A percentile compares a stretch with the other conserved stretches of the same genome.
Conservation (phyloP, 2,113 vertebrate species). For the Catharus fuscescens region DNA sequence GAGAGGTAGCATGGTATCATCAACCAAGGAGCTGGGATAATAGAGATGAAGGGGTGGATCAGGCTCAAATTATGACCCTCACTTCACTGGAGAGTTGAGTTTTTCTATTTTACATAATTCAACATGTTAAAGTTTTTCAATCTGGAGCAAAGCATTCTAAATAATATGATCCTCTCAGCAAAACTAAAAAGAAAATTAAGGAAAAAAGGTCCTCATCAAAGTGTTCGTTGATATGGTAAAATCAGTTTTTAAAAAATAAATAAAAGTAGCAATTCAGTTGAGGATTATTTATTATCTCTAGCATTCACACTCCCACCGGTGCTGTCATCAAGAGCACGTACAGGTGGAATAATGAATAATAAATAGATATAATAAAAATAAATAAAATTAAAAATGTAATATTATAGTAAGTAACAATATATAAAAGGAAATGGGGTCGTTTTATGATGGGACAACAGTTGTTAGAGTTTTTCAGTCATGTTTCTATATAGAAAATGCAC, state of each 20-base stretch:
- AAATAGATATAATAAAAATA: background rate
- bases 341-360: background rate
- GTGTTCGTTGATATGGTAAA: background rate
- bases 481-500: background rate
- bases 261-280: background rate
- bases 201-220: background rate
- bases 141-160: background rate
- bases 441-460: background rate
- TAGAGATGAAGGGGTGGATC: background rate
- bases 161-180: background rate
- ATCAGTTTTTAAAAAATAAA: background rate
- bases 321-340: background rate
- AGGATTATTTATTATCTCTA: background rate
- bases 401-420: background rate
- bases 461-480: background rate
- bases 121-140: background rate
- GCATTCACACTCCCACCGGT: background rate
- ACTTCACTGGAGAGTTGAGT: background rate
- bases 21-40: background rate
- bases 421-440: background rate
- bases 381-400: background rate
- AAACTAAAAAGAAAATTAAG: background rate
- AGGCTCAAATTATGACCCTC: background rate
- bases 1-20: background rate
- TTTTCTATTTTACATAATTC: background rate